These are phyloP conservation scores for Acholoe squamosa DNA, from an alignment of 2,888 invertebrate species.

Conservation along the genomic window DNA sequence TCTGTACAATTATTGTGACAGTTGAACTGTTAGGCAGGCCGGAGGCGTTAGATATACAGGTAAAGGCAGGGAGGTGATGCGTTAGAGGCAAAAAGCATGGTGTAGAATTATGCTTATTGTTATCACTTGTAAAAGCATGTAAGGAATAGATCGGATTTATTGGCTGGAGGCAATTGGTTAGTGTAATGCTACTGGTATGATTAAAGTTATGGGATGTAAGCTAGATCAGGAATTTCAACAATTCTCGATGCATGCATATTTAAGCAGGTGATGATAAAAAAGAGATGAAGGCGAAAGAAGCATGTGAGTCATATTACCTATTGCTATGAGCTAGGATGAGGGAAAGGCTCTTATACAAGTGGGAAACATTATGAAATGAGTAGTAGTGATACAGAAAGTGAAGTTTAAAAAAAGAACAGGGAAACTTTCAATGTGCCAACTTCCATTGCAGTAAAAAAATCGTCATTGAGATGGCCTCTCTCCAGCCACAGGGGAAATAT, in stretches of 20 bases:
- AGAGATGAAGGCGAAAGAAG: too few species aligned
- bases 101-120: background rate
- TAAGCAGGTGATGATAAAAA: too few species aligned
- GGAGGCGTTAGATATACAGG: constrained; percentile 18
- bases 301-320: too few species aligned
- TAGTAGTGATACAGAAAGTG: too few species aligned
- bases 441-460: background rate
- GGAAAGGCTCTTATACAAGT: too few species aligned
- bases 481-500: constrained; percentile 12
- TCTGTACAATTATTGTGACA: constrained; percentile 50
- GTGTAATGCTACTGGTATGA: too few species aligned
- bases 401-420: background rate
- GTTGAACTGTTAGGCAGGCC: constrained; percentile 50
- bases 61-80: background rate
- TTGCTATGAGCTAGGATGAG: too few species aligned
- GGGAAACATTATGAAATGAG: too few species aligned
- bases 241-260: too few species aligned
- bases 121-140: background rate
- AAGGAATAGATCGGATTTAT: too few species aligned
- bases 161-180: background rate
- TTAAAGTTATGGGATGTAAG: too few species aligned
- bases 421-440: constrained; percentile 25
- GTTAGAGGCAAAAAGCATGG: background rate
- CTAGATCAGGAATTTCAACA: too few species aligned
- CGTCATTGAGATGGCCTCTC: background rate